Percentiles rank a stretch among this genome's conserved stretches.
Conservation (phyloP, 1,140 invertebrate species). For the Drosophila mayri region DNA sequence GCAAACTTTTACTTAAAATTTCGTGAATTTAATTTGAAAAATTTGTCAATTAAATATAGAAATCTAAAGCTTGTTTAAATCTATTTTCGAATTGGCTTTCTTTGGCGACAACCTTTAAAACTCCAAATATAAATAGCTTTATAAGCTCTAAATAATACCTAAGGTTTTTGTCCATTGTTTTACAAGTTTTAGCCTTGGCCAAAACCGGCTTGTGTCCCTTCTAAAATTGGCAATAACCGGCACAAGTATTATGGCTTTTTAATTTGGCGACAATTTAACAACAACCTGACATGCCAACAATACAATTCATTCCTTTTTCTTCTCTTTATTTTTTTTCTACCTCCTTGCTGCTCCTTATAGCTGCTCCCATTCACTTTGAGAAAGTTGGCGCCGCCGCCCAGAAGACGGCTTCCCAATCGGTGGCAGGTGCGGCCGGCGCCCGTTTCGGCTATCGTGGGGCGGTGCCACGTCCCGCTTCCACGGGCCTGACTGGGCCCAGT, state of each 20-base stretch:
- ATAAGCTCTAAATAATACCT: not conserved
- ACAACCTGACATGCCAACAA: constrained; percentile 46
- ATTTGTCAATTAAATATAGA: not conserved
- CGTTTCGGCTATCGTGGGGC: constrained; percentile 80
- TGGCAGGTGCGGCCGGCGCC: constrained; percentile 49
- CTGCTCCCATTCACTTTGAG: constrained; percentile 72
- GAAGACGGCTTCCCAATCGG: constrained; percentile 33
- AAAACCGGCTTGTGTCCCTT: not conserved
- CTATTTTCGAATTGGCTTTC: not conserved
- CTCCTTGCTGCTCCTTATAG: not conserved
- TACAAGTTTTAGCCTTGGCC: not conserved
- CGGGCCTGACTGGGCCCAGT: constrained; percentile 44
- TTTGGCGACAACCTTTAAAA: not conserved
- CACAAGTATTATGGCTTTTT: constrained; percentile 49
- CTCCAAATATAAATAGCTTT: not conserved
- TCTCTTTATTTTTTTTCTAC: not conserved
- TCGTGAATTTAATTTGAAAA: too few species aligned
- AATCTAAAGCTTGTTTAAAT: not conserved
- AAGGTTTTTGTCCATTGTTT: not conserved
- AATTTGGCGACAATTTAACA: constrained; percentile 63
- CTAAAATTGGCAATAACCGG: constrained; percentile 3
- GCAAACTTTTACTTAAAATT: not conserved
- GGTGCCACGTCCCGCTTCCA: constrained; percentile 76
- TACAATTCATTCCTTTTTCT: not conserved
- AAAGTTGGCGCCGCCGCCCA: constrained; percentile 76